phyloP scores from a whole-genome alignment of 2,797 vertebrate genomes.

The Novumbra hubbsi region DNA sequence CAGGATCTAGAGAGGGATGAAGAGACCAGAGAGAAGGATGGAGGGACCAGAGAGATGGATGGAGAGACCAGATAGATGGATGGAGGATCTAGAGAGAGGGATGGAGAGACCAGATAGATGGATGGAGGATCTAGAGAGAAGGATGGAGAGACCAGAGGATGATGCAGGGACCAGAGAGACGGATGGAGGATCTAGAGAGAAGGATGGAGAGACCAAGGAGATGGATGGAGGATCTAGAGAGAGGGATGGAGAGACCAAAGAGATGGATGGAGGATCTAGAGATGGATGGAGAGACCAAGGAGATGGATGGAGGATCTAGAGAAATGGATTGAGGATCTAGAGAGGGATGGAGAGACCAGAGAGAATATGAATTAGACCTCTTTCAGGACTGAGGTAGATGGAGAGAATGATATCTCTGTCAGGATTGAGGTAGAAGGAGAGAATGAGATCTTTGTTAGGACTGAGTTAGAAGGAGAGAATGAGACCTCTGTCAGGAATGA shows the following conservation, averaged over 20 bases:
- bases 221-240: too few species aligned
- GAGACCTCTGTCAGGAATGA: background rate
- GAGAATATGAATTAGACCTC: background rate
- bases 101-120: background rate
- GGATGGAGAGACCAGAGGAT: constrained; percentile 15
- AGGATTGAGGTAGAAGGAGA: background rate
- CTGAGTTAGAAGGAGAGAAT: background rate
- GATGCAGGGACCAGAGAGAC: constrained; percentile 20
- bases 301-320: constrained; percentile 16
- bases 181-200: constrained; percentile 11
- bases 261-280: constrained; percentile 7
- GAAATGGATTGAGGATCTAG: background rate
- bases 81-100: too few species aligned
- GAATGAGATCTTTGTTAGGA: constrained; percentile 7
- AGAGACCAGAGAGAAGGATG: background rate
- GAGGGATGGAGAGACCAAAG: too few species aligned
- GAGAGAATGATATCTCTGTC: background rate
- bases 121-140: background rate
- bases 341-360: background rate
- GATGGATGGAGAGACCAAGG: too few species aligned
- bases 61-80: background rate
- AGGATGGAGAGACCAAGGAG: background rate
- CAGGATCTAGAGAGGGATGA: background rate
- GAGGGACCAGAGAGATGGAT: constrained; percentile 3
- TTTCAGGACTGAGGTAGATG: background rate